A percentile compares a stretch with the other conserved stretches of the same genome.
Conservation (phyloP, 2,888 invertebrate species). For the Temnothorax ravouxi region DNA sequence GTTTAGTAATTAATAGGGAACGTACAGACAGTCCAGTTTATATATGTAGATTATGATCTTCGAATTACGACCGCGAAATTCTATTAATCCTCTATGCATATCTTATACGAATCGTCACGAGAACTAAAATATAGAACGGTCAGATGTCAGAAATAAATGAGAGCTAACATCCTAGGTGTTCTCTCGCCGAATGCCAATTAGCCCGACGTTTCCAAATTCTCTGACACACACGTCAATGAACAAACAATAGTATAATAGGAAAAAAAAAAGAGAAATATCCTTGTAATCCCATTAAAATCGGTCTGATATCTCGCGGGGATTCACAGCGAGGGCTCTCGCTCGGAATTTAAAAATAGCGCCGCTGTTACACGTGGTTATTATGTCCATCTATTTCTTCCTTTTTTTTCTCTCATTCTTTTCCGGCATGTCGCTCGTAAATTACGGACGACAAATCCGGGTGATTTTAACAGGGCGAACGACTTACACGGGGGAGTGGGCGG, state of each 20-base stretch:
- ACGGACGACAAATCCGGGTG: slow-evolving; percentile 67
- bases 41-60: not conserved
- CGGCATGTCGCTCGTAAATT: slow-evolving; percentile 65
- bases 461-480: slow-evolving; percentile 56
- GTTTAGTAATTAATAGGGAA: too few relatives aligned
- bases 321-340: not conserved
- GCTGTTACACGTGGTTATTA: slow-evolving; percentile 41
- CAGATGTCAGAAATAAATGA: slow-evolving; percentile 1
- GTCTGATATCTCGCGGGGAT: slow-evolving; percentile 19
- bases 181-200: slow-evolving; percentile 23
- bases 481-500: not conserved
- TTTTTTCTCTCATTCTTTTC: slow-evolving; percentile 27
- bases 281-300: slow-evolving; percentile 49
- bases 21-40: too few relatives aligned
- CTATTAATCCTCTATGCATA: not conserved
- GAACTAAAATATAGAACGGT: not conserved
- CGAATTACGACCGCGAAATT: not conserved
- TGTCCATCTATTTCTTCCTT: slow-evolving; percentile 43
- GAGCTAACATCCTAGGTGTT: not conserved
- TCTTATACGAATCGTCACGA: not conserved
- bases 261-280: not conserved
- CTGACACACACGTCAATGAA: slow-evolving; percentile 16
- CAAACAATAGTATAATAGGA: slow-evolving; percentile 8
- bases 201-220: slow-evolving; percentile 28
- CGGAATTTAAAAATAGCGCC: slow-evolving; percentile 44